Percentiles rank a stretch among this genome's conserved stretches.
Evolutionary conservation across 2,113 vertebrate species (phyloP).

Genomic region (Melanotaenia duboulayi): DNA sequence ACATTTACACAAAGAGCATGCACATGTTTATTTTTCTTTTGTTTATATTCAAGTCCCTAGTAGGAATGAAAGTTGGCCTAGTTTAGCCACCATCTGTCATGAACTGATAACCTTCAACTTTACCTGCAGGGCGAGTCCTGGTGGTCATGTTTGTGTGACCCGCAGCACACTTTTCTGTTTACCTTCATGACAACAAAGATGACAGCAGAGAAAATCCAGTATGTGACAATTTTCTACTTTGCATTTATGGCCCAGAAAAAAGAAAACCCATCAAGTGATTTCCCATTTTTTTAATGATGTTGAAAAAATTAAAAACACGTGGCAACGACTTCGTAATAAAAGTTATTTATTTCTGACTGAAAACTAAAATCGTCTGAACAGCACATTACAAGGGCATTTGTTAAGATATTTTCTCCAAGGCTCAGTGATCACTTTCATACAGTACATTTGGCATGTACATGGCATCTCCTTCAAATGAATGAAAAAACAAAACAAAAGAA

Average conservation of each 20-base stretch:
- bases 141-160: neutral
- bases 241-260: neutral
- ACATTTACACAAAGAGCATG: no score
- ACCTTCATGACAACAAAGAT: neutral
- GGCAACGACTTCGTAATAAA: conserved; percentile 69
- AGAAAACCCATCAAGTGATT: neutral
- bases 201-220: neutral
- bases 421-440: conserved; percentile 84
- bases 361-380: conserved; percentile 81
- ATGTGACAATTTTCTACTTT: neutral
- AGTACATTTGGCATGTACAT: conserved; percentile 81
- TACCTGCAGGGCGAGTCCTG: neutral
- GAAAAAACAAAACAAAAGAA: conserved; percentile 32
- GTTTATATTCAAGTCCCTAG: no score
- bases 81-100: no score
- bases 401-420: conserved; percentile 82
- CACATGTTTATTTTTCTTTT: no score
- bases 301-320: neutral
- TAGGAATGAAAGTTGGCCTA: no score
- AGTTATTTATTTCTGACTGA: conserved; percentile 81
- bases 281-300: neutral
- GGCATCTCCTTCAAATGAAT: conserved; percentile 79
- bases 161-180: neutral
- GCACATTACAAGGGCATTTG: conserved; percentile 80
- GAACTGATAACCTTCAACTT: neutral